Evolutionary conservation across 2,888 invertebrate species (phyloP).

Genomic region (Lycaena phlaeas): DNA sequence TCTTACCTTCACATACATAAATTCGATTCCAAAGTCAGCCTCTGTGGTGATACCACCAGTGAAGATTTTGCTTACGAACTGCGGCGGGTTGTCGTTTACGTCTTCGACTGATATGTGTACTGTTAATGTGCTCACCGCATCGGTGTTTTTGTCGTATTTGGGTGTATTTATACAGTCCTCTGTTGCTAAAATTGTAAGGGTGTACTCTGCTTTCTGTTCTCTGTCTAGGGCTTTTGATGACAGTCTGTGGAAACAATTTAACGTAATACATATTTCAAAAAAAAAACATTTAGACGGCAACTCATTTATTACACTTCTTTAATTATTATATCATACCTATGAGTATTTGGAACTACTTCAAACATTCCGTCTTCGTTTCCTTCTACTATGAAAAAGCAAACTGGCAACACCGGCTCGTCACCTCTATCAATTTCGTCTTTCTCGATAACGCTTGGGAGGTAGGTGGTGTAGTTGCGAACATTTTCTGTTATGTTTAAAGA

Average conservation of each 20-base stretch:
- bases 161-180: constrained; percentile 84
- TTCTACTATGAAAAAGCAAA: constrained; percentile 94
- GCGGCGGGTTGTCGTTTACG: constrained; percentile 93
- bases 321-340: no score
- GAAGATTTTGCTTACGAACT: constrained; percentile 85
- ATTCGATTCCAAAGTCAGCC: constrained; percentile 90
- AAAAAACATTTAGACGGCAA: no score
- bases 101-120: constrained; percentile 83
- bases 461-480: constrained; percentile 71
- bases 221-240: constrained; percentile 78
- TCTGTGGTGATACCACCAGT: constrained; percentile 96
- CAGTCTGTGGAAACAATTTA: constrained; percentile 28
- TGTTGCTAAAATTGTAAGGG: constrained; percentile 83
- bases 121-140: constrained; percentile 81
- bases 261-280: no score
- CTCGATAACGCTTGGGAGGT: constrained; percentile 87
- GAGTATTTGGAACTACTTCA: constrained; percentile 79
- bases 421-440: constrained; percentile 88
- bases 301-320: no score
- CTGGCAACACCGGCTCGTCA: constrained; percentile 84
- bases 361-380: constrained; percentile 85
- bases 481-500: constrained; percentile 82
- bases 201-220: constrained; percentile 78
- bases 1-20: constrained; percentile 85
- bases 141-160: constrained; percentile 65